Percentiles rank a stretch among this genome's conserved stretches.
These are phyloP conservation scores for Adoxophyes honmai DNA, from an alignment of 1,140 invertebrate species.

Conservation along the genomic window DNA sequence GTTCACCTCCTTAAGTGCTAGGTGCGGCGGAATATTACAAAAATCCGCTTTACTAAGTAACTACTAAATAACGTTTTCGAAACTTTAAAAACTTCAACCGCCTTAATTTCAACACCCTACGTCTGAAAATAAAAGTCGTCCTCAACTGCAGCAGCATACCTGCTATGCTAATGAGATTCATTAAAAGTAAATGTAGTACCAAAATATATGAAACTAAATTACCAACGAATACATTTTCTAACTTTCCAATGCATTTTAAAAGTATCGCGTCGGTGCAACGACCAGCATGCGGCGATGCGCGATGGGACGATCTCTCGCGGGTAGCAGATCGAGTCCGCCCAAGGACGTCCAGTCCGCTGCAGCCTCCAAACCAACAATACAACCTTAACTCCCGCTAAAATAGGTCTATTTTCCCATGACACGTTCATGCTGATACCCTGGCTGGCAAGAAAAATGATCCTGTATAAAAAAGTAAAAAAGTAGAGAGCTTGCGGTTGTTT, in stretches of 20 bases:
- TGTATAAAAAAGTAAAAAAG: conserved; percentile 73
- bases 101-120: neutral
- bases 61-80: conserved; percentile 23
- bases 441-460: conserved; percentile 74
- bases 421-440: conserved; percentile 46
- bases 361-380: conserved; percentile 30
- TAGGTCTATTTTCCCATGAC: conserved; percentile 34
- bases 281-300: conserved; percentile 57
- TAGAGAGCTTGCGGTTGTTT: conserved; percentile 62
- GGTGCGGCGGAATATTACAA: conserved; percentile 34
- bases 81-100: neutral
- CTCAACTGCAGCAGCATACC: neutral
- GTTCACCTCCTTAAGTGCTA: conserved; percentile 55
- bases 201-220: conserved; percentile 13
- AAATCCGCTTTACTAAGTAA: conserved; percentile 17
- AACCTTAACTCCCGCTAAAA: conserved; percentile 31
- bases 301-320: conserved; percentile 67
- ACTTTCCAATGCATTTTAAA: conserved; percentile 74
- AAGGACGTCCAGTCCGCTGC: conserved; percentile 67
- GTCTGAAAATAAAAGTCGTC: neutral
- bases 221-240: conserved; percentile 51
- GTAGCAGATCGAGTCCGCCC: conserved; percentile 75
- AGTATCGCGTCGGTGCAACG: conserved; percentile 70
- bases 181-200: neutral
- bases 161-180: neutral